Conservation (phyloP, 1,140 invertebrate species). For the Matsumurasca onukii region DNA sequence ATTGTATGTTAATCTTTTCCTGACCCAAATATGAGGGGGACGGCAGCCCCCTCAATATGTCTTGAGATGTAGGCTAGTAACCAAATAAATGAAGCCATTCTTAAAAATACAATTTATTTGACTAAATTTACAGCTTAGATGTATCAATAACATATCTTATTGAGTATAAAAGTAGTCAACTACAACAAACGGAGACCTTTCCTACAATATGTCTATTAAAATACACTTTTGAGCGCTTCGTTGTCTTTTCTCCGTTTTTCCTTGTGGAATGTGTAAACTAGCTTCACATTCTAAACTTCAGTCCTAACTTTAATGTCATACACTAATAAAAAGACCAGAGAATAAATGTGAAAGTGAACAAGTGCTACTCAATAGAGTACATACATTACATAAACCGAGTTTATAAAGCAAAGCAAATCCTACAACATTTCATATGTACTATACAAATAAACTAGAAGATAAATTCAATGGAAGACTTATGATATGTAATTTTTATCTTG, state of each 20-base stretch:
- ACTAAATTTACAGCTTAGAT: neutral
- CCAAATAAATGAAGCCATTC: no score
- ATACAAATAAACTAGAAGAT: no score
- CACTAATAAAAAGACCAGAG: neutral
- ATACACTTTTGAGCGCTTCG: slow-evolving; percentile 22
- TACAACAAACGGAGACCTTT: slow-evolving; percentile 1
- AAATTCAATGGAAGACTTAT: no score
- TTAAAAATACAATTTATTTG: slow-evolving; percentile 16
- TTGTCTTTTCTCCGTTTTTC: slow-evolving; percentile 15
- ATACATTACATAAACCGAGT: no score
- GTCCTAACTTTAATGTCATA: neutral
- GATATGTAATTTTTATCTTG: no score
- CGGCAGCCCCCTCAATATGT: no score
- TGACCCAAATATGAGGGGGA: no score
- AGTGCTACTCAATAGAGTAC: slow-evolving; percentile 5
- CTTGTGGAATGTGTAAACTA: slow-evolving; percentile 5
- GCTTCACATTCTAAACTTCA: neutral
- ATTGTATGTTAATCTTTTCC: no score
- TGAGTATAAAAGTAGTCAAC: slow-evolving; percentile 11
- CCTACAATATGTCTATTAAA: neutral
- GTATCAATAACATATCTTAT: slow-evolving; percentile 3
- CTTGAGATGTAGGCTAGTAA: no score
- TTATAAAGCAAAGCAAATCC: neutral
- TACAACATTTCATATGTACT: no score
- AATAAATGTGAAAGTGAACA: slow-evolving; percentile 15